A percentile compares a stretch with the other conserved stretches of the same genome.
These are phyloP conservation scores for Charanyca ferruginea DNA, from an alignment of 2,888 invertebrate species.

Conservation along the genomic window DNA sequence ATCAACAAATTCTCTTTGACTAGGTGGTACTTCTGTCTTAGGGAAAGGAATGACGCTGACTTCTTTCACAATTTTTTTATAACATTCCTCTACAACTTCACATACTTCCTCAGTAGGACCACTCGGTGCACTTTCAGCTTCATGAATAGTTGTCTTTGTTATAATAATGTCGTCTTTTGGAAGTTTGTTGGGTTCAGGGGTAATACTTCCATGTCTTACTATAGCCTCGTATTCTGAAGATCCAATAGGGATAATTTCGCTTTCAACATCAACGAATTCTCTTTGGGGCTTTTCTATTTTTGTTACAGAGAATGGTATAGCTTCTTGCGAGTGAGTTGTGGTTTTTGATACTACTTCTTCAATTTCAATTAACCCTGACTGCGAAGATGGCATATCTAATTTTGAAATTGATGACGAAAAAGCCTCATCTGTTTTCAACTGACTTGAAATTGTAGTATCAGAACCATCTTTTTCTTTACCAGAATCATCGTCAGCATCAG, in stretches of 20 bases:
- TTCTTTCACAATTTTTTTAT: slow-evolving; percentile 80
- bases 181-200: slow-evolving; percentile 81
- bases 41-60: slow-evolving; percentile 87
- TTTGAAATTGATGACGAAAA: slow-evolving; percentile 87
- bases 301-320: slow-evolving; percentile 83
- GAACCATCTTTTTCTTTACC: slow-evolving; percentile 84
- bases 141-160: slow-evolving; percentile 71
- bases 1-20: slow-evolving; percentile 89
- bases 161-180: slow-evolving; percentile 72
- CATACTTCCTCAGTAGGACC: slow-evolving; percentile 24
- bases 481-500: slow-evolving; percentile 85
- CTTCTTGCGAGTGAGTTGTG: slow-evolving; percentile 71
- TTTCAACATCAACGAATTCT: slow-evolving; percentile 88
- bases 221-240: slow-evolving; percentile 87
- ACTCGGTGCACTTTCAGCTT: slow-evolving; percentile 72
- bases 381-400: slow-evolving; percentile 82
- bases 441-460: slow-evolving; percentile 87
- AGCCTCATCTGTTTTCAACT: slow-evolving; percentile 85
- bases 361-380: slow-evolving; percentile 76
- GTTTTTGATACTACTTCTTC: slow-evolving; percentile 75
- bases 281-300: slow-evolving; percentile 83
- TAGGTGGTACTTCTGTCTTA: slow-evolving; percentile 83
- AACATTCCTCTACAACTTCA: slow-evolving; percentile 78
- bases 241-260: slow-evolving; percentile 87
- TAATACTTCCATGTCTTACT: slow-evolving; percentile 77